These are phyloP conservation scores for Phaonia tiefii DNA, from an alignment of 2,888 invertebrate species.

Conservation along the genomic window DNA sequence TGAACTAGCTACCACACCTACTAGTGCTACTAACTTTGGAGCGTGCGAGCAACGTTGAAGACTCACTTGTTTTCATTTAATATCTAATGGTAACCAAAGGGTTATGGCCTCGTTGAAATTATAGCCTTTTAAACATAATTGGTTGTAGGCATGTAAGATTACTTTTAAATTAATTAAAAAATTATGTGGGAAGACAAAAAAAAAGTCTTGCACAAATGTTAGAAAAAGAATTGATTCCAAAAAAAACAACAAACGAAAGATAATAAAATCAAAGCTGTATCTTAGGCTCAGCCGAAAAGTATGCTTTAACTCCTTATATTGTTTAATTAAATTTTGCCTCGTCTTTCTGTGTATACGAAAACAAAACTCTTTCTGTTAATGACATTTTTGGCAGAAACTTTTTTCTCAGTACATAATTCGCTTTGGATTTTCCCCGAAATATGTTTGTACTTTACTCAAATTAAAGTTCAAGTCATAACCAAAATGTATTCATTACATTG, in stretches of 20 bases:
- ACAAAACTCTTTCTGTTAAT: background rate
- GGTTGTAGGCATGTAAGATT: constrained; percentile 25
- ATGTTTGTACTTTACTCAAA: background rate
- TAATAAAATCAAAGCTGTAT: too few species aligned
- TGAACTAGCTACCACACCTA: constrained; percentile 33
- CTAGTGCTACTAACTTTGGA: background rate
- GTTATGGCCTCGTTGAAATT: constrained; percentile 25
- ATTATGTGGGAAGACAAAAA: too few species aligned
- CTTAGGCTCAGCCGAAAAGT: constrained; percentile 8
- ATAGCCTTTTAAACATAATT: constrained; percentile 47
- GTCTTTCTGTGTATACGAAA: background rate
- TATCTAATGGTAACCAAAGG: constrained; percentile 13
- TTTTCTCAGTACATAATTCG: background rate
- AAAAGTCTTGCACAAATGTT: background rate
- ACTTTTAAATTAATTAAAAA: constrained; percentile 31
- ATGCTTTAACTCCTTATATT: constrained; percentile 15
- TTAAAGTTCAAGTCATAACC: constrained; percentile 19
- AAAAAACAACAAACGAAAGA: too few species aligned
- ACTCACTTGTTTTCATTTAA: constrained; percentile 27
- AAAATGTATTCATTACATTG: constrained; percentile 17
- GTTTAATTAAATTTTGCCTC: constrained; percentile 20
- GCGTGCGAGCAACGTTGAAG: background rate
- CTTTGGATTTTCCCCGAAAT: background rate
- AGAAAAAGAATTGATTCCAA: too few species aligned
- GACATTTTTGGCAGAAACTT: background rate